Percentiles rank a stretch among this genome's conserved stretches.
phyloP scores from a whole-genome alignment of 2,888 invertebrate genomes.

The Hipparchia sbordonii region DNA sequence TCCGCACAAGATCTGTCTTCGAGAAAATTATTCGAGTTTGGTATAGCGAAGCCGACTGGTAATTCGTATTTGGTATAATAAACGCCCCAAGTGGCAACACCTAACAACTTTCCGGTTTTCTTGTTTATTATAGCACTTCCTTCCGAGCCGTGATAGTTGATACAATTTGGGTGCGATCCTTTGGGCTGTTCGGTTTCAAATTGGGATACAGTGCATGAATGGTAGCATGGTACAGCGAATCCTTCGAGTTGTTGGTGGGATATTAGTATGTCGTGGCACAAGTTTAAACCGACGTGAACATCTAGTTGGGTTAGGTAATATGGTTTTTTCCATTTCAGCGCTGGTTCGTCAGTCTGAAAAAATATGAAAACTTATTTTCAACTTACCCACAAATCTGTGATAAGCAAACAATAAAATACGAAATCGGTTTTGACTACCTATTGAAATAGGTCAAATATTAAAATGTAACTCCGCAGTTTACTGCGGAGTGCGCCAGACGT shows the following conservation, averaged over 20 bases:
- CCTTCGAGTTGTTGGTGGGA: constrained; percentile 39
- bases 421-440: too few species aligned
- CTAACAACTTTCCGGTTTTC: constrained; percentile 50
- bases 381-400: too few species aligned
- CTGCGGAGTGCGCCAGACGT: too few species aligned
- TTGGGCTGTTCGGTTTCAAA: constrained; percentile 29
- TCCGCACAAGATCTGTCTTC: constrained; percentile 57
- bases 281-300: constrained; percentile 48
- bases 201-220: constrained; percentile 51
- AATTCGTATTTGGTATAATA: constrained; percentile 42
- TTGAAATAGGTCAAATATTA: too few species aligned
- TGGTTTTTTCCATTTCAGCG: constrained; percentile 37
- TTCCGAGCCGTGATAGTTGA: constrained; percentile 55
- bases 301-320: constrained; percentile 50
- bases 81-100: constrained; percentile 63
- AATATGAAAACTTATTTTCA: not conserved
- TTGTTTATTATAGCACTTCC: constrained; percentile 56
- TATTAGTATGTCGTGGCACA: constrained; percentile 53
- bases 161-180: constrained; percentile 40
- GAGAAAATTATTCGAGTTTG: constrained; percentile 56
- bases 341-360: constrained; percentile 45
- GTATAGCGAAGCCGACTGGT: constrained; percentile 63
- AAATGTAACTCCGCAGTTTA: too few species aligned
- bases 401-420: too few species aligned
- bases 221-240: constrained; percentile 61